These are phyloP conservation scores for Semicossyphus pulcher DNA, from an alignment of 2,113 vertebrate genomes.

Conservation along the genomic window DNA sequence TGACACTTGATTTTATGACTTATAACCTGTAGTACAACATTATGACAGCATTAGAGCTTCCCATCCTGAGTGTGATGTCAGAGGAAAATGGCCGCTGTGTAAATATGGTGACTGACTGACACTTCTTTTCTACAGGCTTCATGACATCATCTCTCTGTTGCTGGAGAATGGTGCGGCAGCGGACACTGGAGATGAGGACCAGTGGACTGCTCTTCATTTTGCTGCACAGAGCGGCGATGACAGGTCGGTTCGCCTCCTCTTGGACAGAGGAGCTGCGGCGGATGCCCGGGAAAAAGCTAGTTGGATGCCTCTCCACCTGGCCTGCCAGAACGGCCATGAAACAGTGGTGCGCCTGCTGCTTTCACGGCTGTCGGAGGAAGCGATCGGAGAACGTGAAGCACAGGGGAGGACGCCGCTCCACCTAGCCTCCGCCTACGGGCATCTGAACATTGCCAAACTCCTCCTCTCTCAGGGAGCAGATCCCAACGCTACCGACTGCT, in stretches of 20 bases:
- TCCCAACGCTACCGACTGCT: constrained; percentile 79
- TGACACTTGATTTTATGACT: no score
- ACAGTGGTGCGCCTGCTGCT: constrained; percentile 86
- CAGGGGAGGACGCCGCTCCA: constrained; percentile 86
- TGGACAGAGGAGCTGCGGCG: constrained; percentile 81
- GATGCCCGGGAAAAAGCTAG: constrained; percentile 80
- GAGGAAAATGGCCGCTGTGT: no score
- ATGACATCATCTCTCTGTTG: constrained; percentile 81
- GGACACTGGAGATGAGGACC: constrained; percentile 81
- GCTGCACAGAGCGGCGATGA: constrained; percentile 88
- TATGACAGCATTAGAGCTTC: no score
- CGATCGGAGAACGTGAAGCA: constrained; percentile 63
- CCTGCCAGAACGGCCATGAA: constrained; percentile 90
- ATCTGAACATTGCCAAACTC: constrained; percentile 85
- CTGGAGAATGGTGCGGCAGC: constrained; percentile 73
- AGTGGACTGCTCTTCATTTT: constrained; percentile 88
- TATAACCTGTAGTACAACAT: no score
- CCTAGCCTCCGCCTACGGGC: constrained; percentile 85
- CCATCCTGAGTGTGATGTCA: no score
- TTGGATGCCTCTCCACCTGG: constrained; percentile 89
- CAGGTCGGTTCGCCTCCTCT: constrained; percentile 75
- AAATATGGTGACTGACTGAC: neutral
- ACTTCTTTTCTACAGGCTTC: constrained; percentile 58
- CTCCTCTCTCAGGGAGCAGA: constrained; percentile 84
- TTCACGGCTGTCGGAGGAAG: constrained; percentile 76